Base-by-base conservation (phyloP, 2,888 invertebrate species). In the Leptura quadrifasciata region DNA sequence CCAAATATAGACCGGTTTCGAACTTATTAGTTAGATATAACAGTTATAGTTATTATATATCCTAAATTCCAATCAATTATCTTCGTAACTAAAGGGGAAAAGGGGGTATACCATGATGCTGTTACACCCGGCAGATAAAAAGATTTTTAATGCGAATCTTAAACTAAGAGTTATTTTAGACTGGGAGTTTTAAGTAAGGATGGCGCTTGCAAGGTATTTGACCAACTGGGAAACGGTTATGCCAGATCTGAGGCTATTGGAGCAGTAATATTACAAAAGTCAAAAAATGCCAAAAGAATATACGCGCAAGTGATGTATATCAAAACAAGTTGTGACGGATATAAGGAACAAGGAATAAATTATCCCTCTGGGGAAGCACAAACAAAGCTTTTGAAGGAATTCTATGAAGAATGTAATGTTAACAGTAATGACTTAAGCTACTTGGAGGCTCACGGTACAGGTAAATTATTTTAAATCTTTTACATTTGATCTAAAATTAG, bases 141-240 rank as follows among this genome's bases (percentile, higher is more conserved):
- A 9, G 6, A 12, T 39, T 9, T 12, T 12, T 12, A 9, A 39
- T 39, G 6, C 39, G 12, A 52, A 52, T 15, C 5, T 15, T 52
- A 52, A 4, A 52, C 15, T 15, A 8, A 52, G n/a, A n/a, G 15
- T n/a, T 4, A 52, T 52, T 52, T n/a, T 18, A 86, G 93, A 83
- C 90, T 94, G 87, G 95, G 95, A 74, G 95, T 95, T 85, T 88
- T 98, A 5, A 95, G 97, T 1, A 90, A 92, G 0, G 95, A 97
- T 79, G 98, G 98, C 0, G 92, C 92, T 67, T 98, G 98, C 89
- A 96, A 96, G 86, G 94, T 96, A 57, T 98, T 99, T 87, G 98
- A 99, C 89, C 93, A 93, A 79, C 91, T 92, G 67, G 96, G 94
- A 20, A 92, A 94, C 83, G 97, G 97, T 0, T 97, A 97, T 84